phyloP scores from a whole-genome alignment of 2,113 vertebrate genomes.

The Eurystomus gularis region DNA sequence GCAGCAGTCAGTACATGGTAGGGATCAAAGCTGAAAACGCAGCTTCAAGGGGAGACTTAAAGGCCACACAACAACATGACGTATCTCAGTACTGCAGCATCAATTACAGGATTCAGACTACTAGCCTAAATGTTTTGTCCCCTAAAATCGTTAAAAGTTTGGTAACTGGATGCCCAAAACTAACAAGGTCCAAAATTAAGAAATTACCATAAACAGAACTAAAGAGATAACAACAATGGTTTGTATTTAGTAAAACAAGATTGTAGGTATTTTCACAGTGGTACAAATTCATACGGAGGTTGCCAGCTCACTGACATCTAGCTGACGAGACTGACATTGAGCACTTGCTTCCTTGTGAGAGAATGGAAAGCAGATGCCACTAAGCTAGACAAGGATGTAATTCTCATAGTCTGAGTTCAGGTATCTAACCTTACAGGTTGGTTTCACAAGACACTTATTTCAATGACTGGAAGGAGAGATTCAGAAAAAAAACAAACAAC shows the following conservation, averaged over 20 bases:
- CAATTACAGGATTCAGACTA: background rate
- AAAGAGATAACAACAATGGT: background rate
- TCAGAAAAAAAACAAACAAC: background rate
- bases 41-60: background rate
- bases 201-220: background rate
- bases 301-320: background rate
- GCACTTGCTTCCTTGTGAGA: background rate
- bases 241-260: background rate
- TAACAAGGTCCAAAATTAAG: background rate
- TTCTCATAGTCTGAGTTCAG: background rate
- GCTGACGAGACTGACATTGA: background rate
- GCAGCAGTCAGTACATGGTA: background rate
- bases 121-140: background rate
- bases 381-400: background rate
- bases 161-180: background rate
- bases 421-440: background rate
- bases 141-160: background rate
- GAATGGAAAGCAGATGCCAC: background rate
- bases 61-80: background rate
- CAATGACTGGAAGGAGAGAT: background rate
- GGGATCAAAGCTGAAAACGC: background rate
- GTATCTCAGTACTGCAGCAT: background rate
- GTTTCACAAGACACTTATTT: background rate
- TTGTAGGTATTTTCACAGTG: background rate
- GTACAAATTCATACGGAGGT: background rate